Percentiles rank a stretch among this genome's conserved stretches.
Evolutionary conservation across 2,797 vertebrate species (phyloP).

Genomic region (Odontamblyopus lacepedii): DNA sequence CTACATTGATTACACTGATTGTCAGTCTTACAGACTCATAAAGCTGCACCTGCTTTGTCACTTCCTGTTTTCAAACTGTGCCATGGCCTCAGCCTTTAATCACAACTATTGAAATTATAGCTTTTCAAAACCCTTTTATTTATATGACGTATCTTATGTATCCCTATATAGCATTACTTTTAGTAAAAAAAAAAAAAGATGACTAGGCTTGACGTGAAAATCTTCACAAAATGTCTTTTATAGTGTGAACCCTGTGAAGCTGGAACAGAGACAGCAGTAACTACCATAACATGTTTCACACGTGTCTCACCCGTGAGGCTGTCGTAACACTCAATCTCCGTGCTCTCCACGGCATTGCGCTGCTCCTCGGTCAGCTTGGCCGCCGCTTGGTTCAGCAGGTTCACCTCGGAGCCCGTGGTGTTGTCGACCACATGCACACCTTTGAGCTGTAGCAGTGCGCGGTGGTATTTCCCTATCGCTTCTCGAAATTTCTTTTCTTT

Average conservation of each 20-base stretch:
- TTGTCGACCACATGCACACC: slow-evolving; percentile 79
- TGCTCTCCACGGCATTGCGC: slow-evolving; percentile 86
- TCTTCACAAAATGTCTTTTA: slow-evolving; percentile 18
- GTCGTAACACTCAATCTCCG: slow-evolving; percentile 93
- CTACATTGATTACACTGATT: neutral
- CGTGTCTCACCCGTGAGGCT: slow-evolving; percentile 86
- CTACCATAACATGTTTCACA: neutral
- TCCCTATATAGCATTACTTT: neutral
- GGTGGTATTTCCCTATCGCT: slow-evolving; percentile 93
- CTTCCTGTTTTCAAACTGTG: slow-evolving; percentile 4
- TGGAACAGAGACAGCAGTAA: slow-evolving; percentile 36
- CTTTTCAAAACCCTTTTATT: neutral
- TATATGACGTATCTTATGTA: neutral
- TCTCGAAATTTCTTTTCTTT: slow-evolving; percentile 95
- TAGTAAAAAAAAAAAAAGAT: neutral
- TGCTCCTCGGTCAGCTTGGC: slow-evolving; percentile 86
- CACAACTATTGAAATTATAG: neutral
- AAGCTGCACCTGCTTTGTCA: slow-evolving; percentile 2
- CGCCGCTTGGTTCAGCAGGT: slow-evolving; percentile 76
- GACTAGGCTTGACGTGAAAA: neutral
- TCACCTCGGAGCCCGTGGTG: slow-evolving; percentile 80
- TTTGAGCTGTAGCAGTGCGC: slow-evolving; percentile 91
- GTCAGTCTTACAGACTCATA: neutral
- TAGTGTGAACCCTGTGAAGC: slow-evolving; percentile 50
- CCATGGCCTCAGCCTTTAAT: neutral